These are phyloP conservation scores for Sclerurus mexicanus DNA, from an alignment of 2,113 vertebrate species.

Conservation along the genomic window DNA sequence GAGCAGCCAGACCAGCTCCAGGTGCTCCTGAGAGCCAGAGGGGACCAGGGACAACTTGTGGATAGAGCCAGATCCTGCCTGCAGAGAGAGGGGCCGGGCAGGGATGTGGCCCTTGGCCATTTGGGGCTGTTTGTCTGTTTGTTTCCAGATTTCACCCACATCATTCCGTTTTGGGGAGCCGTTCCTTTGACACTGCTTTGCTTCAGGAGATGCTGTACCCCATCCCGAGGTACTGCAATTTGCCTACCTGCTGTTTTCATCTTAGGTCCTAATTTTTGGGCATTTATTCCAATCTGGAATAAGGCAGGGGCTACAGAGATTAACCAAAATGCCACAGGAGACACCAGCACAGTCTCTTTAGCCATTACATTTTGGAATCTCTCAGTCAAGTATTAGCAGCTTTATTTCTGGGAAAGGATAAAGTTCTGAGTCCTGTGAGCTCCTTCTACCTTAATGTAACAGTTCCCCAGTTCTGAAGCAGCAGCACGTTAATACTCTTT, in stretches of 20 bases:
- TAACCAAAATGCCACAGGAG: background rate
- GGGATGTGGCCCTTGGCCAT: background rate
- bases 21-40: background rate
- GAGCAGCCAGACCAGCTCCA: background rate
- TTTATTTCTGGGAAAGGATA: background rate
- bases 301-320: background rate
- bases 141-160: background rate
- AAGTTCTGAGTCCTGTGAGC: background rate
- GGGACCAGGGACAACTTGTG: background rate
- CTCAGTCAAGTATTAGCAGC: background rate
- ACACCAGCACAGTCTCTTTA: background rate
- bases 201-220: background rate
- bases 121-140: background rate
- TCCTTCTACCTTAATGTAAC: background rate
- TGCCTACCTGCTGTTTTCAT: background rate
- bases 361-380: background rate
- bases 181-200: background rate
- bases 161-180: background rate
- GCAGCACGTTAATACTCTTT: background rate
- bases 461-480: background rate
- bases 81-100: background rate
- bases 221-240: background rate
- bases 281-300: background rate
- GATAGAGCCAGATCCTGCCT: background rate
- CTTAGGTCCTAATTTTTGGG: background rate